Base-by-base conservation (phyloP, 2,797 vertebrate species). In the Taeniopygia guttata region DNA sequence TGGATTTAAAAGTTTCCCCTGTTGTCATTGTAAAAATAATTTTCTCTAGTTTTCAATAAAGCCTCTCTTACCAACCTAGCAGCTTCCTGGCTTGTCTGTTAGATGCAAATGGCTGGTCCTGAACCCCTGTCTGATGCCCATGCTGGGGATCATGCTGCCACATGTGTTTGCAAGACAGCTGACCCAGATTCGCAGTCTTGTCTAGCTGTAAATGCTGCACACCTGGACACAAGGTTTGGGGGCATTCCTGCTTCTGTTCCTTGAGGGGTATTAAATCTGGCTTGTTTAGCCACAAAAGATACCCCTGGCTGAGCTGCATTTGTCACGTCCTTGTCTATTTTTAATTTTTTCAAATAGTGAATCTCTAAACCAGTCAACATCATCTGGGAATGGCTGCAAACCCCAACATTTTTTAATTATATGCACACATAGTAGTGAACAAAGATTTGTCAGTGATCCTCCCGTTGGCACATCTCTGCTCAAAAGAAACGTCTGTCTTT, bases 381-480 rank as follows among this genome's bases (percentile, higher is more conserved):
- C 63, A 68, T 84, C 87, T 96, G 77, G 85, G 87, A 94, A 94
- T 0, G n/a, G 55, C 93, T 91, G 83, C 46, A 88, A 94, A 94
- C 89, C 92, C 74, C 83, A 96, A 94, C 64, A 84, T 82, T 94
- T 94, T 95, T 94, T 79, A 96, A 95, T 94, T 96, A 94, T 55
- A 91, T 76, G 56, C 84, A 80, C 73, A 88, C 79, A 68, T 77
- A 94, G 82, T 54, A 77, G 83, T 68, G 94, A 96, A 95, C 85
- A 95, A 96, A 95, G 95, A 90, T 96, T 95, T 92, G 94, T 94
- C 67, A 96, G 84, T 82, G 86, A 91, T 96, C 90, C 60, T 94
- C 94, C 80, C n/a, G 0, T 94, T 96, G 85, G 92, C 90, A 94
- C 78, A 96, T 96, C 77, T 86, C 59, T 80, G 72, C 95, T 90